Percentiles rank a stretch among this genome's conserved stretches.
phyloP scores from a whole-genome alignment of 2,888 invertebrate genomes.

The Drosophila heteroneura region DNA sequence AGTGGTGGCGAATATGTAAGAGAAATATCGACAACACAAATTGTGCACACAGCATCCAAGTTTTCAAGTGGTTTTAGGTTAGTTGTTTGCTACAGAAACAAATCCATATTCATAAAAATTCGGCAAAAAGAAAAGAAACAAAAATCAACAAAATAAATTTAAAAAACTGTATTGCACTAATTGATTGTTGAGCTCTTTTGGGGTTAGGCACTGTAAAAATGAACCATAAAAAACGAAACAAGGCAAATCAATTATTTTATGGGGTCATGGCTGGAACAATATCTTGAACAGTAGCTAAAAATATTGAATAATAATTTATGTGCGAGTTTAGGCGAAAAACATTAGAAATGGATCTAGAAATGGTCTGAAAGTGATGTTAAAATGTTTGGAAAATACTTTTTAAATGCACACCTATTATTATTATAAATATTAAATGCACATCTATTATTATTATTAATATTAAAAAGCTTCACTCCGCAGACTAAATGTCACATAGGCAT shows the following conservation, averaged over 20 bases:
- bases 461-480: not conserved
- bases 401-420: not conserved
- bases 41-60: slow-evolving; percentile 19
- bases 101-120: slow-evolving; percentile 21
- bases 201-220: slow-evolving; percentile 9
- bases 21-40: slow-evolving; percentile 53
- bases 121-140: slow-evolving; percentile 6
- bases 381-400: slow-evolving; percentile 4
- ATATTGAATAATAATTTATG: slow-evolving; percentile 1
- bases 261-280: slow-evolving; percentile 57
- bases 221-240: slow-evolving; percentile 4
- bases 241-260: slow-evolving; percentile 47
- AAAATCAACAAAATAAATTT: not conserved
- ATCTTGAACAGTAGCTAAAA: slow-evolving; percentile 26
- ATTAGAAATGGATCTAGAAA: not conserved
- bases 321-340: not conserved
- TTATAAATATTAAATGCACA: not conserved
- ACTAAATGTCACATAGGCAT: slow-evolving; percentile 3
- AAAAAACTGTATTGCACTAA: slow-evolving; percentile 47
- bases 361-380: not conserved
- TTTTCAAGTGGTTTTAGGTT: slow-evolving; percentile 37
- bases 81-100: slow-evolving; percentile 2
- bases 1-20: slow-evolving; percentile 30
- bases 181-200: slow-evolving; percentile 57
- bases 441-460: not conserved